Evolutionary conservation across 1,140 invertebrate genomes (phyloP).

Genomic region (Lutraria rhynchaena): DNA sequence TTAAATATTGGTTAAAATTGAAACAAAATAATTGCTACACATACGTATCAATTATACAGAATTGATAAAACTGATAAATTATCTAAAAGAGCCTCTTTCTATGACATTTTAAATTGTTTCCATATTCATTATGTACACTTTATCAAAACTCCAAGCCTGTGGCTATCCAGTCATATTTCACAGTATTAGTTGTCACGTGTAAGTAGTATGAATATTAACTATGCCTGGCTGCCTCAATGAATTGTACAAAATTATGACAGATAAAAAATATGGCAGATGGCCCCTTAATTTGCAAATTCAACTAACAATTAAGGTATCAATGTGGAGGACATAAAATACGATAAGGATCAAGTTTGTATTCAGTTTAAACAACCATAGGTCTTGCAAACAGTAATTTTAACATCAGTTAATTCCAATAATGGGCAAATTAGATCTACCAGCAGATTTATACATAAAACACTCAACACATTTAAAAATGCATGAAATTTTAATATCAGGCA

Average conservation of each 20-base stretch:
- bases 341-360: conserved; percentile 30
- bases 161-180: conserved; percentile 7
- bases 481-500: too few species aligned
- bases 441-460: not conserved
- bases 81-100: conserved; percentile 14
- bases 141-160: conserved; percentile 16
- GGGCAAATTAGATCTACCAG: conserved; percentile 20
- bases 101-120: conserved; percentile 32
- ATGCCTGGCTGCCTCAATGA: conserved; percentile 25
- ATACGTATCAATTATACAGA: too few species aligned
- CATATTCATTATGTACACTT: conserved; percentile 32
- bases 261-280: conserved; percentile 51
- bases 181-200: conserved; percentile 35
- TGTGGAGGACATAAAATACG: conserved; percentile 35
- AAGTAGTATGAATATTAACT: conserved; percentile 49
- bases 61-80: conserved; percentile 35
- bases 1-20: too few species aligned
- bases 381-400: not conserved
- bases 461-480: too few species aligned
- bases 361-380: not conserved
- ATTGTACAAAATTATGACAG: conserved; percentile 24
- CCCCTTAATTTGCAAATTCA: conserved; percentile 21
- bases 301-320: not conserved
- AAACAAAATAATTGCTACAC: too few species aligned
- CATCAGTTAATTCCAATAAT: conserved; percentile 28